Conservation (phyloP, 2,888 invertebrate species). For the Acleris laterana region DNA sequence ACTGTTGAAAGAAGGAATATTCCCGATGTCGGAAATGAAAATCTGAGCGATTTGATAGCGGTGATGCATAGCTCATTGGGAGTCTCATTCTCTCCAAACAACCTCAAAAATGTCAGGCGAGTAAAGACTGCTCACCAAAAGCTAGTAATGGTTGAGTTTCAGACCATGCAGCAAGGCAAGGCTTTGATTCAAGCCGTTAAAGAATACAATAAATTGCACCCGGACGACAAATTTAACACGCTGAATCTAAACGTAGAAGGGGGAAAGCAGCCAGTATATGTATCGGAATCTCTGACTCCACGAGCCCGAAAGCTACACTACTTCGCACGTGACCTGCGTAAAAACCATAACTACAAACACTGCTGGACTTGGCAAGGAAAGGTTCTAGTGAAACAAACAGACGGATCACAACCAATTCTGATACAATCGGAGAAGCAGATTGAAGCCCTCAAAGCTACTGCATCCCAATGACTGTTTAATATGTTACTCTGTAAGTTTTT, state of each 20-base stretch:
- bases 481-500: not conserved
- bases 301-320: constrained; percentile 4
- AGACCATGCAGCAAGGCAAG: not conserved
- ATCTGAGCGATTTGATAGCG: not conserved
- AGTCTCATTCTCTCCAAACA: not conserved
- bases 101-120: not conserved
- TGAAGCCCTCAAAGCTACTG: not conserved
- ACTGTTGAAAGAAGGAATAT: constrained; percentile 1
- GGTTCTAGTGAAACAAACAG: not conserved
- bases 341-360: not conserved
- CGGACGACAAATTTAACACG: constrained; percentile 1
- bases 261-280: not conserved
- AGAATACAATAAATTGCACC: not conserved
- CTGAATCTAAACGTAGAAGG: not conserved
- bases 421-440: constrained; percentile 4
- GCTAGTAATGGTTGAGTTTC: not conserved
- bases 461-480: constrained; percentile 4
- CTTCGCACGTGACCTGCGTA: not conserved
- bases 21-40: not conserved
- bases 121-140: not conserved
- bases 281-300: constrained; percentile 2
- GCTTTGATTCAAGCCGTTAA: not conserved
- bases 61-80: not conserved
- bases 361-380: constrained; percentile 11
- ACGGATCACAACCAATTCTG: not conserved